Evolutionary conservation across 1,140 invertebrate species (phyloP), one percentile per base, ranked within the genome.

Genomic region (Drosophila neocordata): DNA sequence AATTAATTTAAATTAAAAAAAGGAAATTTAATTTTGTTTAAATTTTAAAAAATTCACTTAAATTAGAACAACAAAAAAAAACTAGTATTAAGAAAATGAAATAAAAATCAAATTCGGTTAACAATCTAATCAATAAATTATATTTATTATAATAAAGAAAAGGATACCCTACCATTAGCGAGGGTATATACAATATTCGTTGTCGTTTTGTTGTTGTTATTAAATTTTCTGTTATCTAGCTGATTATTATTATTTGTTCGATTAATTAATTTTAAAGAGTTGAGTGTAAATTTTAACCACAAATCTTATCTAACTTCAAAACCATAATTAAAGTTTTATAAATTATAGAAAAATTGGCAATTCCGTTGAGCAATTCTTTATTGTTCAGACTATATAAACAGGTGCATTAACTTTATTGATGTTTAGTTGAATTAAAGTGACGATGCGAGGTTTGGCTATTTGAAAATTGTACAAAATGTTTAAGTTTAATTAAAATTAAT

Each of bases 231-330:
- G 4, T 48, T 48, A 48, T 48, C 41, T 18, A 4, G 9, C 3
- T 48, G 41, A 48, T 48, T 20, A 48, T 20, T 48, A 48, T 48
- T 48, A 20, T 48, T 56, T 41, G 15, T 38, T 37, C 57, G 34
- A 59, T 35, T 22, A 37, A 59, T 38, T 59, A 59, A 59, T 22
- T 59, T 34, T 34, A 12, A 20, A 41, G 4, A n/a, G 31, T 18
- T 34, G 20, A n/a, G 57, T 56, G 13, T 56, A 56, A 56, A 56
- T 56, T 34, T 56, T 2, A 11, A 4, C n/a, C 4, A 13, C 56
- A 37, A 84, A 84, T 84, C 81, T 85, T 81, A 85, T 85, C 81
- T 75, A 15, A 8, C 38, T 41, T 48, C 7, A 52, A 57, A 61
- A 55, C 22, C 41, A 13, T 58, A 68, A 65, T 66, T 65, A 59